Base-by-base conservation (phyloP, 2,797 vertebrate species). In the Telmatherina bonti region DNA sequence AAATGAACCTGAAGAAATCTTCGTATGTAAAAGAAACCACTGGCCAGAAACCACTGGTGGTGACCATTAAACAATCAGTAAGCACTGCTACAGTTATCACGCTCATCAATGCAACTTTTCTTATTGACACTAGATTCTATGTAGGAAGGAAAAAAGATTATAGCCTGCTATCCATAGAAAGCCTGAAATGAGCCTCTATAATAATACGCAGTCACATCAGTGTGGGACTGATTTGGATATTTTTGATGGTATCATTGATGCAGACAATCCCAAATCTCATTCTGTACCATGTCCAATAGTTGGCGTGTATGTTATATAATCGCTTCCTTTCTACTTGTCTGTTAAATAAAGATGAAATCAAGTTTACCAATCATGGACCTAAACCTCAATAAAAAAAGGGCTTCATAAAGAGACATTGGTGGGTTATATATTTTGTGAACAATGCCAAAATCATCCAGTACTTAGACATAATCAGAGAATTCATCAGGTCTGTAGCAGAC, bases 401-500 rank as follows among this genome's bases (percentile, higher is more conserved):
- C 2, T 24, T 26, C 26, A 4, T 24, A 12, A 26, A 20, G 20
- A 45, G 7, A 5, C 22, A 57, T 45, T 38, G 20, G 7, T 2
- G 8, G 15, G 1, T 27, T 41, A 0, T n/a, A 13, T 30, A 55
- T 10, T 55, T 31, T 4, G 10, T 24, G 5, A 20, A 15, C 33
- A n/a, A 53, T 27, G 30, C 24, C 16, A 41, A 41, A 41, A 13
- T 30, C 20, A 31, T 31, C 12, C 9, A 22, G 20, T 35, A 2
- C 20, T 35, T n/a, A 0, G 2, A 8, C 53, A 20, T 29, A 54
- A 9, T 47, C 47, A 51, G 47, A 51, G 22, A n/a, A 24, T 33
- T 22, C n/a, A n/a, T 56, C 31, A 11, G 31, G 20, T 56, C 10
- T 35, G 20, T 33, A 31, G 62, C 30, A 65, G 53, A 75, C 78